Percentiles rank a stretch among this genome's conserved stretches.
Conservation (phyloP, 1,140 invertebrate genomes). For the Muscidifurax raptorellus region DNA sequence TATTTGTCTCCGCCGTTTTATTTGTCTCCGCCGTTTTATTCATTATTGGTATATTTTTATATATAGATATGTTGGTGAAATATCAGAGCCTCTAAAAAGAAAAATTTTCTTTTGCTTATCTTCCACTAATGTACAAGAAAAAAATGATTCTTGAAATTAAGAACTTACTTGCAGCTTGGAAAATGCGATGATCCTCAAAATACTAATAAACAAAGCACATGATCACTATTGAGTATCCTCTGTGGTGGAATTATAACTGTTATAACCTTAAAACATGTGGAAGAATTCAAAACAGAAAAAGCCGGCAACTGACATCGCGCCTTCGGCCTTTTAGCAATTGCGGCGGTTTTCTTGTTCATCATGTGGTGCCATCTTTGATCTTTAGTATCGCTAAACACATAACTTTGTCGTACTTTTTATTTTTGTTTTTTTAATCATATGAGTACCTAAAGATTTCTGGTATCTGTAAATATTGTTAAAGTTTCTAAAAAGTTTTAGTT, state of each 20-base stretch:
- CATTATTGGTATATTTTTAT: neutral
- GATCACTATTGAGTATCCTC: neutral
- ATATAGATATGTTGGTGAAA: neutral
- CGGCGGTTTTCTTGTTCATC: neutral
- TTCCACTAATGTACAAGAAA: neutral
- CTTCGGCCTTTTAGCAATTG: neutral
- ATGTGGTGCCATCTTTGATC: constrained; percentile 12
- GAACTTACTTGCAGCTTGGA: constrained; percentile 16
- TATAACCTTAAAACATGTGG: constrained; percentile 41
- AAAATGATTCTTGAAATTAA: neutral
- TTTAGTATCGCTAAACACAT: too few relatives aligned
- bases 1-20: constrained; percentile 49
- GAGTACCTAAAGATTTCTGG: too few relatives aligned
- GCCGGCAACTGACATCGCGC: constrained; percentile 7
- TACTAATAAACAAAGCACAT: neutral
- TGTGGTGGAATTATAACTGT: constrained; percentile 30
- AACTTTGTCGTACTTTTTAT: too few relatives aligned
- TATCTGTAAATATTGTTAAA: too few relatives aligned
- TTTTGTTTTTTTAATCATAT: too few relatives aligned
- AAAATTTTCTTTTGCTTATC: neutral
- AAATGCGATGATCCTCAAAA: neutral
- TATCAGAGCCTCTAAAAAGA: constrained; percentile 33
- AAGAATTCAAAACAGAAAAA: constrained; percentile 30
- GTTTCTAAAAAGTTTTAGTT: too few relatives aligned
- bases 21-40: constrained; percentile 52